Base-by-base conservation (phyloP, 1,140 invertebrate species). In the Drosophila bocki region DNA sequence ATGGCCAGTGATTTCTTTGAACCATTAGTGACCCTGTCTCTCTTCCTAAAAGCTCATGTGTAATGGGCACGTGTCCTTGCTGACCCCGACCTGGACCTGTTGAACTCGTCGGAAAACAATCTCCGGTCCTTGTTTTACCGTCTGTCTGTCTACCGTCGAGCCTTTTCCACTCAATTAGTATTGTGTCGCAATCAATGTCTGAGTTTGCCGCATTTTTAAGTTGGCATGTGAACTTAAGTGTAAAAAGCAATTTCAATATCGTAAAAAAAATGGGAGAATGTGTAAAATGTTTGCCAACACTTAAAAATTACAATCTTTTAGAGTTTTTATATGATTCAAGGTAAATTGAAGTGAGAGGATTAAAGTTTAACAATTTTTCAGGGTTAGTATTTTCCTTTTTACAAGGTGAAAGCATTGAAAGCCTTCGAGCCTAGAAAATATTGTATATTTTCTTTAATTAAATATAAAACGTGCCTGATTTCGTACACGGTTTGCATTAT, bases 121-220 rank as follows among this genome's bases (percentile, higher is more conserved):
- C 60, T 78, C 67, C 53, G 54, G 58, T 54, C 56, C 54, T 42
- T 42, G 17, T 19, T 17, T 4, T 12, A 41, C 33, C 58, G 7
- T 47, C 44, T 22, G 22, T 15, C 65, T 54, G 60, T 41, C 67
- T 69, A 48, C 47, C 37, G 39, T 47, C 70, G 45, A 63, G 50
- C 58, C 67, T 80, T 60, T 78, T 88, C 69, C 84, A 67, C 78
- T 90, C 84, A 88, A 88, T 90, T 88, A 90, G 75, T 48, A 81
- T 81, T 51, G 41, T 72, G 65, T 81, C 78, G 64, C 77, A 90
- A 81, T 90, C 85, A 81, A 90, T 72, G 50, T 78, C 51, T 56
- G 65, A 57, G 42, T 53, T 75, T 59, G 41, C 45, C 47, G 39
- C 45, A 59, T 70, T 35, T 75, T 61, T 63, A 62, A 60, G 60